A percentile compares a stretch with the other conserved stretches of the same genome.
phyloP scores from a whole-genome alignment of 2,797 vertebrate genomes.

The Lemur catta region DNA sequence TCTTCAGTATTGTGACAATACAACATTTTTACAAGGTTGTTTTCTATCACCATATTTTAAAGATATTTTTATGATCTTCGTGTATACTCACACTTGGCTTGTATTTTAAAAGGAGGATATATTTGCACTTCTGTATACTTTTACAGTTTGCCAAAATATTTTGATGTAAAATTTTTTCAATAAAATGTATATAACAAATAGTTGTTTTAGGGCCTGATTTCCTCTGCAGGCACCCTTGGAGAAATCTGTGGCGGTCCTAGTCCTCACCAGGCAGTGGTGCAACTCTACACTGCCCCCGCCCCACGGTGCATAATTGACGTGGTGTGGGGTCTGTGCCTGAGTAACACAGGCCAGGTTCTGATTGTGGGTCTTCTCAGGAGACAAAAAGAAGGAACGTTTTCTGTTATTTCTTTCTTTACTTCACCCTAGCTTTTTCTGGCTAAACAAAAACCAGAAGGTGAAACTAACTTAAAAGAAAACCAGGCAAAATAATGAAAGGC shows the following conservation, averaged over 20 bases:
- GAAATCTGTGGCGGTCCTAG: not conserved
- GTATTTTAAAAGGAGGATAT: slow-evolving; percentile 87
- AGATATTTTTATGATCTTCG: slow-evolving; percentile 83
- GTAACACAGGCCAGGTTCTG: not conserved
- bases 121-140: slow-evolving; percentile 91
- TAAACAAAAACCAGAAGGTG: slow-evolving; percentile 61
- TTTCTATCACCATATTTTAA: slow-evolving; percentile 86
- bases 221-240: not conserved
- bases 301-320: not conserved
- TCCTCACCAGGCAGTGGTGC: not conserved
- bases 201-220: not conserved
- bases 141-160: slow-evolving; percentile 86
- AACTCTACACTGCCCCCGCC: not conserved
- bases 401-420: not conserved
- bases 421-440: not conserved
- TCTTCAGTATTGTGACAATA: slow-evolving; percentile 81
- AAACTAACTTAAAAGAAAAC: slow-evolving; percentile 51
- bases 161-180: slow-evolving; percentile 87
- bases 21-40: slow-evolving; percentile 81
- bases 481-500: not conserved
- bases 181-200: slow-evolving; percentile 87
- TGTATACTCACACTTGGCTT: slow-evolving; percentile 89
- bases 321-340: slow-evolving; percentile 44
- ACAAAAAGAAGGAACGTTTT: not conserved
- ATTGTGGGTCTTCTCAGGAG: slow-evolving; percentile 21